These are phyloP conservation scores for Heterotis niloticus DNA, from an alignment of 2,113 vertebrate genomes.

Conservation along the genomic window DNA sequence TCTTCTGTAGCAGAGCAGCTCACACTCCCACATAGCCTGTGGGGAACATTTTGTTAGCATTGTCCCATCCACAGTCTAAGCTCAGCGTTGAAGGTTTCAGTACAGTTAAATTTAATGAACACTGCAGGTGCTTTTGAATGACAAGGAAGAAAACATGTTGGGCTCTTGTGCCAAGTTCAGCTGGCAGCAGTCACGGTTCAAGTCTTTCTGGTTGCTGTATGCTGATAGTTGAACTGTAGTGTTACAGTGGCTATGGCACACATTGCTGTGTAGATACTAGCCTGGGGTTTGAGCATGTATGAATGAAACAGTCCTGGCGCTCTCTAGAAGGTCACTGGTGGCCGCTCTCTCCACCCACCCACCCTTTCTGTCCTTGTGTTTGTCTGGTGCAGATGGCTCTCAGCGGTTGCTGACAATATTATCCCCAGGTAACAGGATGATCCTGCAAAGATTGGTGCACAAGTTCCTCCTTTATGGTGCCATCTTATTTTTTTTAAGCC, in stretches of 20 bases:
- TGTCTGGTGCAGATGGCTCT: conserved; percentile 22
- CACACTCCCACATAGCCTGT: not conserved
- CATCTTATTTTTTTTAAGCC: not conserved
- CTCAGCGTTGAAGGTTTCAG: not conserved
- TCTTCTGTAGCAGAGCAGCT: not conserved
- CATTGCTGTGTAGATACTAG: not conserved
- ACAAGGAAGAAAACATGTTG: not conserved
- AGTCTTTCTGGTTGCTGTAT: no score
- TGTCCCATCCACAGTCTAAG: not conserved
- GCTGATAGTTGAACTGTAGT: no score
- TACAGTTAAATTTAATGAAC: not conserved
- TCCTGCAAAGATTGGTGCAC: conserved; percentile 5
- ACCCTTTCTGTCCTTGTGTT: not conserved
- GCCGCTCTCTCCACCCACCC: not conserved
- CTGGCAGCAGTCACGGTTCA: not conserved
- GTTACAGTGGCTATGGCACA: not conserved
- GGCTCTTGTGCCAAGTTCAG: not conserved
- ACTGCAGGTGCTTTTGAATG: conserved; percentile 6
- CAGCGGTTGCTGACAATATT: conserved; percentile 11
- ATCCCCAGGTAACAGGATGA: conserved; percentile 25
- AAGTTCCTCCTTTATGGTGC: conserved; percentile 5
- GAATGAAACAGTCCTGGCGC: not conserved
- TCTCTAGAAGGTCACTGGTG: not conserved
- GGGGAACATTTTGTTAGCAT: not conserved
- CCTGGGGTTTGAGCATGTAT: not conserved